These are phyloP conservation scores for Micrasema minimum DNA, from an alignment of 1,140 invertebrate species.

Conservation along the genomic window DNA sequence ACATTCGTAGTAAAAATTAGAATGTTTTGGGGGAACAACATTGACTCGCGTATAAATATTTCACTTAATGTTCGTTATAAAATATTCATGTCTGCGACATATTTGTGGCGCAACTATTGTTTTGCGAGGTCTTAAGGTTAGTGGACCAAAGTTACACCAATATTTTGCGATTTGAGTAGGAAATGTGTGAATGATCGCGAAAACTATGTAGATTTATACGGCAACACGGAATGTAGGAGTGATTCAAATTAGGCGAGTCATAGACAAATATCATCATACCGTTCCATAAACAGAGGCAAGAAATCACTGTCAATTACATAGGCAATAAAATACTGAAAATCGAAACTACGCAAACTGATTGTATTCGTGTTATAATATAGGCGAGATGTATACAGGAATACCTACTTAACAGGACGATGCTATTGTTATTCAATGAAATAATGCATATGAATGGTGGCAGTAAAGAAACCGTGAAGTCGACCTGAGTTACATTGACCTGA, in stretches of 20 bases:
- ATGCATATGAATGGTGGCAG: constrained; percentile 40
- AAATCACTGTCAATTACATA: not conserved
- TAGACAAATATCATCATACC: not conserved
- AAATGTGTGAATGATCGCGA: constrained; percentile 1
- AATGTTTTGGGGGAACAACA: too few relatives aligned
- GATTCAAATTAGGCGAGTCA: not conserved
- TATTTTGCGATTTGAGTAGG: not conserved
- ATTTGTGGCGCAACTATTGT: not conserved
- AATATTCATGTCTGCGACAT: too few relatives aligned
- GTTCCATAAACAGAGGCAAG: not conserved
- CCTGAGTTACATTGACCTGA: constrained; percentile 45
- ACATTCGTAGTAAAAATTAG: too few relatives aligned
- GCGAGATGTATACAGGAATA: constrained; percentile 3
- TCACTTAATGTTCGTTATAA: too few relatives aligned
- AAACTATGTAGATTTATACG: constrained; percentile 14
- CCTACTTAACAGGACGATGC: constrained; percentile 20
- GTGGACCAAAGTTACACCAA: not conserved
- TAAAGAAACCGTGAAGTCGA: constrained; percentile 43
- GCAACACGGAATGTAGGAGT: not conserved
- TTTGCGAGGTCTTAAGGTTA: constrained; percentile 15
- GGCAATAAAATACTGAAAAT: not conserved
- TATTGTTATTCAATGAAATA: constrained; percentile 44
- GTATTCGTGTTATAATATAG: constrained; percentile 1
- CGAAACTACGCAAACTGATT: constrained; percentile 1
- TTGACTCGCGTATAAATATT: too few relatives aligned